phyloP scores from a whole-genome alignment of 1,140 invertebrate genomes.

The Venustaconcha ellipsiformis region DNA sequence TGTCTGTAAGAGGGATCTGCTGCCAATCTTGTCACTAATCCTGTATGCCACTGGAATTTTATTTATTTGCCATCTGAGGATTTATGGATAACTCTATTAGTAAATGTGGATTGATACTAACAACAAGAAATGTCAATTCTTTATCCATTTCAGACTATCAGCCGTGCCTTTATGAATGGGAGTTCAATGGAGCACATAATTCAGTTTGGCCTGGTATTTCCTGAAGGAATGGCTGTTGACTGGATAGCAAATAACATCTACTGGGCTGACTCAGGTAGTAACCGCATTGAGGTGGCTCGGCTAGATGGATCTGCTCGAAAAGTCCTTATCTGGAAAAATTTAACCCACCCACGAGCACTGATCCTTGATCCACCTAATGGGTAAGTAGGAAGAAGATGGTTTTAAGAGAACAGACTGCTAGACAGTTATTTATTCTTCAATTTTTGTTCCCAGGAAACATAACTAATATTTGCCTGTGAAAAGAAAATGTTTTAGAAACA shows the following conservation, averaged over 20 bases:
- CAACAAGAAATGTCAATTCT: too few relatives aligned
- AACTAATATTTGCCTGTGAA: background rate
- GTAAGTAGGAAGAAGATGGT: slow-evolving; percentile 69
- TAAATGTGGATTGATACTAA: too few relatives aligned
- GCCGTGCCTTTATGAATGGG: slow-evolving; percentile 74
- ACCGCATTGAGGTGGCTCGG: slow-evolving; percentile 91
- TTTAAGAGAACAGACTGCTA: too few relatives aligned
- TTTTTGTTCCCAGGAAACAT: background rate
- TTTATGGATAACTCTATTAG: too few relatives aligned
- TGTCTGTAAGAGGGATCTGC: background rate
- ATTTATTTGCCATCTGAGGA: too few relatives aligned
- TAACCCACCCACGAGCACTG: slow-evolving; percentile 92
- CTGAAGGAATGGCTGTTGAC: slow-evolving; percentile 95
- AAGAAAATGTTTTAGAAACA: background rate
- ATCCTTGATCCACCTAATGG: slow-evolving; percentile 90
- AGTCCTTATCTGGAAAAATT: slow-evolving; percentile 81
- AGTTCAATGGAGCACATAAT: slow-evolving; percentile 81
- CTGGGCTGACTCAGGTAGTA: slow-evolving; percentile 94
- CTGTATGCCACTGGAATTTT: too few relatives aligned
- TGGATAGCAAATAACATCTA: slow-evolving; percentile 94
- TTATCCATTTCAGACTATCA: slow-evolving; percentile 59
- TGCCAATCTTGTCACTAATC: background rate
- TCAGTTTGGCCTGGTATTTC: slow-evolving; percentile 83
- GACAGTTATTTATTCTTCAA: background rate
- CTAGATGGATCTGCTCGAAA: slow-evolving; percentile 82